Conservation (phyloP, 2,888 invertebrate genomes). For the Lamellibrachia columna region DNA sequence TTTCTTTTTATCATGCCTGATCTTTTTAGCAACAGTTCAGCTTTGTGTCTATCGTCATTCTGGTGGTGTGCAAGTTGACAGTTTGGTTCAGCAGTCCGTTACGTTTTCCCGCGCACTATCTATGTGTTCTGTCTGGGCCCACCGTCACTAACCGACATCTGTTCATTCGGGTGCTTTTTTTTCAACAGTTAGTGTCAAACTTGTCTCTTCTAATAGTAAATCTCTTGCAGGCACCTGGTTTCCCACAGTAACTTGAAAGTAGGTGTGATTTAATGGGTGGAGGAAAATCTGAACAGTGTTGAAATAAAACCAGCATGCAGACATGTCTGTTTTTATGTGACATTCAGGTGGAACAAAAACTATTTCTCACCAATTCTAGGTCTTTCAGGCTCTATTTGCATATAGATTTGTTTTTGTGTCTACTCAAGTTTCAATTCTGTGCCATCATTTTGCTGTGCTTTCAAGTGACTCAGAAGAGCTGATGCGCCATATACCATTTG, state of each 20-base stretch:
- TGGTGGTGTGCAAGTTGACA: no score
- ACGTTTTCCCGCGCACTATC: neutral
- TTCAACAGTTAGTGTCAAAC: neutral
- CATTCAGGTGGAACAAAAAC: neutral
- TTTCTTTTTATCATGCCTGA: no score
- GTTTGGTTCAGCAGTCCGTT: neutral
- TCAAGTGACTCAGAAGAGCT: neutral
- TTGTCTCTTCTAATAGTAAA: neutral
- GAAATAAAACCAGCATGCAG: neutral
- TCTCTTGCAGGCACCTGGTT: neutral
- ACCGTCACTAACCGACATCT: neutral
- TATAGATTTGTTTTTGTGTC: conserved; percentile 7
- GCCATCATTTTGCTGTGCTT: neutral
- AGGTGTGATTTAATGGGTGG: neutral
- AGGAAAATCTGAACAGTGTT: neutral
- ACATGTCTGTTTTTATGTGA: neutral
- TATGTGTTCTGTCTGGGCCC: neutral
- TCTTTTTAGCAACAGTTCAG: no score
- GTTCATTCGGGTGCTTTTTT: neutral
- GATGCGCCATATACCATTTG: neutral
- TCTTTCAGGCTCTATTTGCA: conserved; percentile 1
- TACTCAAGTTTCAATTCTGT: neutral
- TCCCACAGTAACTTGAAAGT: neutral
- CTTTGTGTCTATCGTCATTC: no score
- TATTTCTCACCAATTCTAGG: neutral